Percentiles rank a stretch among this genome's conserved stretches.
Conservation (phyloP, 1,140 invertebrate genomes). For the Cydia strobilella region DNA sequence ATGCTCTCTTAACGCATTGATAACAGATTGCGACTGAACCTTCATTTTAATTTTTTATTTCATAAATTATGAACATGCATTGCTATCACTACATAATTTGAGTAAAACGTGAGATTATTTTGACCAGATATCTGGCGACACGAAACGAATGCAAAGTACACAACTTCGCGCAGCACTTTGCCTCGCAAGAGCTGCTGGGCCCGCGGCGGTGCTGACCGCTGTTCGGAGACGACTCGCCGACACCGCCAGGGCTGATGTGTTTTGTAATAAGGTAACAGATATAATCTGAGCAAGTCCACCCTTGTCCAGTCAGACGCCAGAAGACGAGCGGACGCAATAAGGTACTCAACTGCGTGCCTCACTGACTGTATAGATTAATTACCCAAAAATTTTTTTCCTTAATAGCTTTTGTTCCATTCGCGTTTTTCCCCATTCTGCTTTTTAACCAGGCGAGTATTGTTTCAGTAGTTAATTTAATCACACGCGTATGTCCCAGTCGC, state of each 20-base stretch:
- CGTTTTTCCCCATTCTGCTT: too few relatives aligned
- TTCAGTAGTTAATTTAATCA: too few relatives aligned
- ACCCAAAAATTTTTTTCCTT: too few relatives aligned
- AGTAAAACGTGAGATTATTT: not conserved
- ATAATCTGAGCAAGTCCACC: not conserved
- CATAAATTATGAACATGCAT: too few relatives aligned
- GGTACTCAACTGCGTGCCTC: slow-evolving; percentile 42
- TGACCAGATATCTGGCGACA: not conserved
- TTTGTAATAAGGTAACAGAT: slow-evolving; percentile 60
- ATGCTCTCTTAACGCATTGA: too few relatives aligned
- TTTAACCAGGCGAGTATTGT: too few relatives aligned
- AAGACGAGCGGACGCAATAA: not conserved
- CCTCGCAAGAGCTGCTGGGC: slow-evolving; percentile 67
- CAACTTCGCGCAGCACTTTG: slow-evolving; percentile 59
- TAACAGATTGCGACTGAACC: too few relatives aligned
- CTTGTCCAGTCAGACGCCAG: not conserved
- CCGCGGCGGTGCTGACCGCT: slow-evolving; percentile 65
- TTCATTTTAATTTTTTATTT: too few relatives aligned
- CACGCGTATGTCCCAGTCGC: too few relatives aligned
- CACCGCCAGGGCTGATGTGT: slow-evolving; percentile 56
- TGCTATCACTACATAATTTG: too few relatives aligned
- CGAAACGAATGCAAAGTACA: not conserved
- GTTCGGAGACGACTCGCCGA: slow-evolving; percentile 59
- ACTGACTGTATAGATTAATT: too few relatives aligned
- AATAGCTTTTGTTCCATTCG: too few relatives aligned